Evolutionary conservation across 2,888 invertebrate genomes (phyloP).

Genomic region (Drosophila ezoana): DNA sequence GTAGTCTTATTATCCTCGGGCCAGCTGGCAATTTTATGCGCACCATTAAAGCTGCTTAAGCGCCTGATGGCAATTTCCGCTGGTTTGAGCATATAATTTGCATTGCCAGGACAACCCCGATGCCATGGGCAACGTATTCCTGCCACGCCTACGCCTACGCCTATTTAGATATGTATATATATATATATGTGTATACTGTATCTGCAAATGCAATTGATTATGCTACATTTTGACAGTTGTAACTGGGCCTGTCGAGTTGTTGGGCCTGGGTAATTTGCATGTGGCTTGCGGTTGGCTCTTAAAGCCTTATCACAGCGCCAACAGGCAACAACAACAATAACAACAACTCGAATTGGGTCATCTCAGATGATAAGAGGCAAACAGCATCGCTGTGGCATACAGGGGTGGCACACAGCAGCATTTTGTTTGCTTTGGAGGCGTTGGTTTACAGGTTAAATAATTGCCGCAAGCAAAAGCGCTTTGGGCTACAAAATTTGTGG

Average conservation of each 20-base stretch:
- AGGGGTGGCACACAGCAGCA: slow-evolving; percentile 4
- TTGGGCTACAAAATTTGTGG: slow-evolving; percentile 29
- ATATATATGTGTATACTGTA: slow-evolving; percentile 2
- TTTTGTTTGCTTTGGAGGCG: slow-evolving; percentile 33
- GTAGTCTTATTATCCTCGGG: slow-evolving; percentile 42
- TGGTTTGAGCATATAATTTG: slow-evolving; percentile 33
- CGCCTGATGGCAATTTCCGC: slow-evolving; percentile 57
- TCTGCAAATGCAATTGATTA: slow-evolving; percentile 56
- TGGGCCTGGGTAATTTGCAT: slow-evolving; percentile 36
- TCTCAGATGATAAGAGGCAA: slow-evolving; percentile 51
- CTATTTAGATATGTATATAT: slow-evolving; percentile 3
- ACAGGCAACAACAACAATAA: slow-evolving; percentile 36
- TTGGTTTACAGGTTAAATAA: slow-evolving; percentile 29
- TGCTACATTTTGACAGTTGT: slow-evolving; percentile 31
- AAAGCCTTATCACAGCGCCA: slow-evolving; percentile 56
- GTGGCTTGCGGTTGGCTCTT: slow-evolving; percentile 25
- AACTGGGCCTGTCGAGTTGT: slow-evolving; percentile 1
- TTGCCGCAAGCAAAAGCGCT: slow-evolving; percentile 34
- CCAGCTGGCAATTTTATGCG: slow-evolving; percentile 54
- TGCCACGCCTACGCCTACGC: neutral
- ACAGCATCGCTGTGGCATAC: slow-evolving; percentile 9
- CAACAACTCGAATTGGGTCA: slow-evolving; percentile 70
- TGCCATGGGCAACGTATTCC: slow-evolving; percentile 33
- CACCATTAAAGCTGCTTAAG: slow-evolving; percentile 74
- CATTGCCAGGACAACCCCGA: slow-evolving; percentile 45